phyloP scores from a whole-genome alignment of 2,888 invertebrate species.

The Nipponacmea schrenckii region DNA sequence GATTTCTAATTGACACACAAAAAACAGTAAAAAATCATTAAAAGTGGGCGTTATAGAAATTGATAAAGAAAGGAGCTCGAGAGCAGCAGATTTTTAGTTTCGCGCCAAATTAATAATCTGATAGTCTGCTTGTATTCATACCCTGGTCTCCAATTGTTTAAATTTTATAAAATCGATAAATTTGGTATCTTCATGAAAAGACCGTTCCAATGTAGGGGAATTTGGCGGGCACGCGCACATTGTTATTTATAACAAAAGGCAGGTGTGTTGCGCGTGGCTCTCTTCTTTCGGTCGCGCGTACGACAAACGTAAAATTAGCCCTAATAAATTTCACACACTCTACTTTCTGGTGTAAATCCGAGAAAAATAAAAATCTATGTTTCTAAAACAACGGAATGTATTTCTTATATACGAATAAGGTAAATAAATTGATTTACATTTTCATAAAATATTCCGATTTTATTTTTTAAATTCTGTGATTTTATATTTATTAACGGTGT shows the following conservation, averaged over 20 bases:
- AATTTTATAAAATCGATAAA: background rate
- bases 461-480: no score
- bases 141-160: background rate
- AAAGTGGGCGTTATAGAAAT: no score
- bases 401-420: no score
- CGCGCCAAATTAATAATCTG: background rate
- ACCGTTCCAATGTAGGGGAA: constrained; percentile 1
- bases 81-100: background rate
- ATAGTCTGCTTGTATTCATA: background rate
- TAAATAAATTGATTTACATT: no score
- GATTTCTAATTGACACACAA: background rate
- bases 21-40: background rate
- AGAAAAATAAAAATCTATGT: no score
- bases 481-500: no score
- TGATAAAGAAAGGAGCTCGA: no score
- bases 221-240: constrained; percentile 8
- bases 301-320: background rate
- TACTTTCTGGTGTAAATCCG: no score
- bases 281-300: constrained; percentile 1
- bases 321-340: constrained; percentile 4
- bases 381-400: no score
- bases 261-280: constrained; percentile 8
- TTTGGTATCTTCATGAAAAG: background rate
- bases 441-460: no score
- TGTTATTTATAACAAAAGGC: constrained; percentile 3